Conservation (phyloP, 2,113 vertebrate genomes). For the Dendropsophus ebraccatus region DNA sequence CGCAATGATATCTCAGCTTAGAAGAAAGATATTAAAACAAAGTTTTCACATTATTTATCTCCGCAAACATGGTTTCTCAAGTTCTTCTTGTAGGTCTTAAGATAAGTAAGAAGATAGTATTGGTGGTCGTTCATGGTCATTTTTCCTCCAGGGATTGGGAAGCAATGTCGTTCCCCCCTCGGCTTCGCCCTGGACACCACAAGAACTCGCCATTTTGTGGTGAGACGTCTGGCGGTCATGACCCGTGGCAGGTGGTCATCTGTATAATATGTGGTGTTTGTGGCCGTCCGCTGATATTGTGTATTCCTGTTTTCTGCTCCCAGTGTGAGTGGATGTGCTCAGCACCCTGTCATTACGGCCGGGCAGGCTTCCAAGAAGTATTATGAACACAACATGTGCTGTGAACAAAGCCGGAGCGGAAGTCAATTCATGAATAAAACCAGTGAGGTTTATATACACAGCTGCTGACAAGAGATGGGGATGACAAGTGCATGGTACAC, state of each 20-base stretch:
- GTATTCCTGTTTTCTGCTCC: not conserved
- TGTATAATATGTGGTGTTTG: not conserved
- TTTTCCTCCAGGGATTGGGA: too few relatives aligned
- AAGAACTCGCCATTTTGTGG: too few relatives aligned
- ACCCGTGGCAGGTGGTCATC: not conserved
- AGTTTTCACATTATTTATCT: too few relatives aligned
- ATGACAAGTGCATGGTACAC: not conserved
- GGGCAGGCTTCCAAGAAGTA: not conserved
- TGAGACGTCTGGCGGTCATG: too few relatives aligned
- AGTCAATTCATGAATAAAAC: not conserved
- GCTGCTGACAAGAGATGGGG: constrained; percentile 5
- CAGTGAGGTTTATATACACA: constrained; percentile 1
- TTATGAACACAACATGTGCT: constrained; percentile 6
- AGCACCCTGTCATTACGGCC: constrained; percentile 25
- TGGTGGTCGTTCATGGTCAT: too few relatives aligned
- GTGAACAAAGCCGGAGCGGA: not conserved
- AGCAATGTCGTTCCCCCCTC: too few relatives aligned
- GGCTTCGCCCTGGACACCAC: not conserved
- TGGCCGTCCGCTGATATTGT: not conserved
- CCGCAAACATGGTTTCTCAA: too few relatives aligned
- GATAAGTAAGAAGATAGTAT: too few relatives aligned
- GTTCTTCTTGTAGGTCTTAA: too few relatives aligned
- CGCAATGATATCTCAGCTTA: too few relatives aligned
- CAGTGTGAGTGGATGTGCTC: not conserved
- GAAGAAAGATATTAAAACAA: too few relatives aligned